phyloP scores from a whole-genome alignment of 2,113 vertebrate genomes.

The Furnarius figulus region DNA sequence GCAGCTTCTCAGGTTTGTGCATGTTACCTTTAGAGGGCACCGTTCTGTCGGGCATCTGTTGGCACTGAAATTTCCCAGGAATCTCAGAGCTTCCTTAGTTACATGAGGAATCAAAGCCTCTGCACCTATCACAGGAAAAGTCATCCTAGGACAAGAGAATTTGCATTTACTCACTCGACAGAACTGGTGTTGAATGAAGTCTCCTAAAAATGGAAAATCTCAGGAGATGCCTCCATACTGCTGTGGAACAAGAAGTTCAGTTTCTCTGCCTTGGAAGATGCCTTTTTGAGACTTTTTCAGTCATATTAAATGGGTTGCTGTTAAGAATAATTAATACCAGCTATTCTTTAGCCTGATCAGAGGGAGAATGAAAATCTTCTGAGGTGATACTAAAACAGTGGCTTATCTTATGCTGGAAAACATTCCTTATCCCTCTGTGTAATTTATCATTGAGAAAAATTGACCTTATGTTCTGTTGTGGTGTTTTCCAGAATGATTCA shows the following conservation, averaged over 20 bases:
- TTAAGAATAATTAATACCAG: neutral
- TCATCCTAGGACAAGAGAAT: neutral
- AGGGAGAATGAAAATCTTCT: neutral
- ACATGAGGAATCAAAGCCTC: neutral
- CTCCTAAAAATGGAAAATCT: neutral
- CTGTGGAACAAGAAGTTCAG: neutral
- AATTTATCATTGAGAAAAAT: neutral
- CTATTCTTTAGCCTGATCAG: neutral
- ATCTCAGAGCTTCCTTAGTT: neutral
- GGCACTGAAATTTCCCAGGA: neutral
- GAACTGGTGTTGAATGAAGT: neutral
- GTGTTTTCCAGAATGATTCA: neutral
- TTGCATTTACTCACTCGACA: neutral
- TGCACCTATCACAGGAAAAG: neutral
- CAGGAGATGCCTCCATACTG: neutral
- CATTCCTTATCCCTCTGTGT: neutral
- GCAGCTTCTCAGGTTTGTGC: neutral
- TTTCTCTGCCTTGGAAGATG: neutral
- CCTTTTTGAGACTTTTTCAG: neutral
- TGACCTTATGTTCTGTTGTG: neutral
- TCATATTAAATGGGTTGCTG: neutral
- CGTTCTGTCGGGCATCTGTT: neutral
- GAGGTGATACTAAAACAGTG: neutral
- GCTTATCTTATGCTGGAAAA: neutral
- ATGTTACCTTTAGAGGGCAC: constrained; percentile 6